A percentile compares a stretch with the other conserved stretches of the same genome.
Evolutionary conservation across 2,797 vertebrate genomes (phyloP).

Genomic region (Sciurus carolinensis): DNA sequence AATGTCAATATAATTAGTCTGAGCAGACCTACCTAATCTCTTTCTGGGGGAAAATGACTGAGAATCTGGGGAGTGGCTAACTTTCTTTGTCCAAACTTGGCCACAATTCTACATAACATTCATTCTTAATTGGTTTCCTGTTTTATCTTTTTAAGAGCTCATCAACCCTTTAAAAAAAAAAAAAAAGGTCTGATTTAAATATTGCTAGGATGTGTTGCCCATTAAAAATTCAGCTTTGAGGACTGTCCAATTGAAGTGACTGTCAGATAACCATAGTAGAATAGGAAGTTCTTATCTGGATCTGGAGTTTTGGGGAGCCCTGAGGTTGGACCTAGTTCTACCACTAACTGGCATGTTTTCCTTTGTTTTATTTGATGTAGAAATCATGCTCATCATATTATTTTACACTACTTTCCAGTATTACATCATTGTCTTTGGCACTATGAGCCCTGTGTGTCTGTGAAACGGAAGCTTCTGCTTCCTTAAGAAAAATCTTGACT

Average conservation of each 20-base stretch:
- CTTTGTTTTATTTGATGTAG: constrained; percentile 48
- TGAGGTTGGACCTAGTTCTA: background rate
- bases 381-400: constrained; percentile 31
- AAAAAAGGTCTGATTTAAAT: background rate
- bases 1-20: background rate
- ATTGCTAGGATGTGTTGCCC: background rate
- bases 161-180: background rate
- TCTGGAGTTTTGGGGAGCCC: background rate
- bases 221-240: constrained; percentile 9
- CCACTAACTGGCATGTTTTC: background rate
- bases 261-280: background rate
- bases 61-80: background rate
- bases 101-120: background rate
- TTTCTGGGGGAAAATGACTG: background rate
- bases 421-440: constrained; percentile 57
- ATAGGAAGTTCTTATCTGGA: background rate
- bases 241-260: background rate
- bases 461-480: constrained; percentile 32
- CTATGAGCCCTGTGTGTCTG: background rate
- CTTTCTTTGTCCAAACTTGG: background rate
- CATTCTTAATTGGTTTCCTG: constrained; percentile 25
- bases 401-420: constrained; percentile 20
- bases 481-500: constrained; percentile 49
- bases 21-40: background rate
- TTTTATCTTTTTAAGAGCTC: background rate